A percentile compares a stretch with the other conserved stretches of the same genome.
Evolutionary conservation across 2,797 vertebrate species (phyloP).

Genomic region (Mergus octosetaceus): DNA sequence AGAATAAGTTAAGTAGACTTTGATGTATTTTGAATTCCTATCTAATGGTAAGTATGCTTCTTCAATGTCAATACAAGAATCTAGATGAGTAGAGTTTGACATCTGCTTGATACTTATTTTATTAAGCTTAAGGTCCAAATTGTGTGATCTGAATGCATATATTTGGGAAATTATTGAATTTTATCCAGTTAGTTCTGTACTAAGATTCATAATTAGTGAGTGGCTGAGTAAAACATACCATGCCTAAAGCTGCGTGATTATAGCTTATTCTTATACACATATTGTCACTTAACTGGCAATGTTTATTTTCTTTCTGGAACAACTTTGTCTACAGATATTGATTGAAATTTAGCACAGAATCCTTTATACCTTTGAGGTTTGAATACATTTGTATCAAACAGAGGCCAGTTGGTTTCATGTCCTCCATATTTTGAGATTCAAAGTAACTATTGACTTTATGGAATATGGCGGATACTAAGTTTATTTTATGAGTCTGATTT

Average conservation of each 20-base stretch:
- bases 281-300: background rate
- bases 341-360: background rate
- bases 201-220: background rate
- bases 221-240: background rate
- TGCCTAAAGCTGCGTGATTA: background rate
- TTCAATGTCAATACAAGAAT: background rate
- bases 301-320: background rate
- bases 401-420: background rate
- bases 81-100: background rate
- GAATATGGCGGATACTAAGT: background rate
- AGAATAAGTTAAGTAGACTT: background rate
- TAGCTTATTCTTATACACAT: background rate
- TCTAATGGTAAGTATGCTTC: background rate
- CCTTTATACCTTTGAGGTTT: accelerated
- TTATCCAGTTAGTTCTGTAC: background rate
- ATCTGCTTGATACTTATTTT: background rate
- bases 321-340: background rate
- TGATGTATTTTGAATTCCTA: background rate
- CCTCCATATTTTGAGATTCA: background rate
- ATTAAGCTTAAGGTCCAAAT: background rate
- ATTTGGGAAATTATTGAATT: background rate
- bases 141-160: too few species aligned
- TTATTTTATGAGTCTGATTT: background rate
- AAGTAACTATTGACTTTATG: background rate
- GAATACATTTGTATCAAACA: background rate